Evolutionary conservation across 2,888 invertebrate genomes (phyloP).

Genomic region (Stenurella melanura): DNA sequence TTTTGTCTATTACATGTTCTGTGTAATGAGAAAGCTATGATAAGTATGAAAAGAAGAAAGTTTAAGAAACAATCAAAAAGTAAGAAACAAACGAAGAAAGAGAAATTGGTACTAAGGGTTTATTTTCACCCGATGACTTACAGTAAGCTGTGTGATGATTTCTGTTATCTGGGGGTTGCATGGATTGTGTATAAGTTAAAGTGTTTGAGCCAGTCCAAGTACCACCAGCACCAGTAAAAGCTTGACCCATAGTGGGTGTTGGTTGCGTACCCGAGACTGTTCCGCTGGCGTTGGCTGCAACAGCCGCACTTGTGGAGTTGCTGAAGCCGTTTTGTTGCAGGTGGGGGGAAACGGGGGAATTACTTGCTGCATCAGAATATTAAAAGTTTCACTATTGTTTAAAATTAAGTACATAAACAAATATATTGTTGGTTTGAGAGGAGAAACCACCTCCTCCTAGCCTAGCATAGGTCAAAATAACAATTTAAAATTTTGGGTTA

Average conservation of each 20-base stretch:
- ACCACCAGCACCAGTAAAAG: slow-evolving; percentile 75
- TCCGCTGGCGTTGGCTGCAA: slow-evolving; percentile 56
- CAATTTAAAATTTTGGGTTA: too few species aligned
- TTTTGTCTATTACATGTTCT: neutral
- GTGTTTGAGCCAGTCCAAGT: slow-evolving; percentile 94
- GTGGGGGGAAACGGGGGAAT: slow-evolving; percentile 75
- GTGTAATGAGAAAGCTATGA: neutral
- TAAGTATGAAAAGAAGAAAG: neutral
- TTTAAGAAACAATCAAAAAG: neutral
- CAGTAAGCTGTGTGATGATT: slow-evolving; percentile 80
- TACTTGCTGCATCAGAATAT: slow-evolving; percentile 53
- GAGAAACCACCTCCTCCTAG: too few species aligned
- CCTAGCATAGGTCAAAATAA: too few species aligned
- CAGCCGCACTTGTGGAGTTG: slow-evolving; percentile 57
- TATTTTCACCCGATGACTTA: slow-evolving; percentile 68
- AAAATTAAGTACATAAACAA: neutral
- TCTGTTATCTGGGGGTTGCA: slow-evolving; percentile 84
- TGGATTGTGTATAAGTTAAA: slow-evolving; percentile 93
- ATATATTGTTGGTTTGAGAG: neutral
- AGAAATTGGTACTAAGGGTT: neutral
- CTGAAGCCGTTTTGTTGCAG: slow-evolving; percentile 75
- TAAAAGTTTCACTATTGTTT: slow-evolving; percentile 27
- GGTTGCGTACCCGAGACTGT: slow-evolving; percentile 62
- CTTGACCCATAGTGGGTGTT: slow-evolving; percentile 64
- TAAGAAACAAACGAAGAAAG: neutral